Evolutionary conservation across 2,888 invertebrate species (phyloP), one percentile per base, ranked within the genome.

Genomic region (Sarcophaga carnaria): DNA sequence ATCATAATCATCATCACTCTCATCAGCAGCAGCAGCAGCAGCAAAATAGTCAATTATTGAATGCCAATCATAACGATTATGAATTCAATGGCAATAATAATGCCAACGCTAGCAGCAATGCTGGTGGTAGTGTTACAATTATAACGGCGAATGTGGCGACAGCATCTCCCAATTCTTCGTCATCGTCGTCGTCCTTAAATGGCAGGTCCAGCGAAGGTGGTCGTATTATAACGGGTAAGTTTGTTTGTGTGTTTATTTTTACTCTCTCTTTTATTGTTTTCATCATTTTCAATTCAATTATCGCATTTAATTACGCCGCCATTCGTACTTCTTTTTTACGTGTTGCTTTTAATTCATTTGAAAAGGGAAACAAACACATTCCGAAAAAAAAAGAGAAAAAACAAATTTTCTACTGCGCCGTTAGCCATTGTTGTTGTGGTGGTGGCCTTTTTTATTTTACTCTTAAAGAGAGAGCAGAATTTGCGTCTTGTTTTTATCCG

Each of bases 191-290:
- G 66, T 69, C 86, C 62, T 49, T 83, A 76, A 87, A 84, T 78
- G 87, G 83, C 85, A 88, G 87, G 88, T 89, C 89, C 88, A 89
- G 89, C 88, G 92, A 91, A 90, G 90, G 89, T 89, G 90, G 90
- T 84, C 88, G 54, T 54, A 54, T 54, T 14, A 54, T 89, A 79
- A 88, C 90, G 85, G 92, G 92, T 92, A 79, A 91, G 91, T 90
- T 71, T 47, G 3, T 45, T 5, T 60, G 17, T 45, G 63, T n/a
- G n/a, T 54, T 66, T 60, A 25, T 72, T 54, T 37, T 47, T 79
- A 27, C 27, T 64, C 27, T 76, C 6, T 63, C 54, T 59, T 77
- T 78, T 25, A 49, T 69, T 22, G 64, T 63, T 49, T n/a, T 60
- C 71, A 62, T 45, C 45, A 66, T n/a, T 37, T n/a, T 37, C 54